These are phyloP conservation scores for Atractosteus spatula DNA, from an alignment of 2,113 vertebrate genomes.

Conservation along the genomic window DNA sequence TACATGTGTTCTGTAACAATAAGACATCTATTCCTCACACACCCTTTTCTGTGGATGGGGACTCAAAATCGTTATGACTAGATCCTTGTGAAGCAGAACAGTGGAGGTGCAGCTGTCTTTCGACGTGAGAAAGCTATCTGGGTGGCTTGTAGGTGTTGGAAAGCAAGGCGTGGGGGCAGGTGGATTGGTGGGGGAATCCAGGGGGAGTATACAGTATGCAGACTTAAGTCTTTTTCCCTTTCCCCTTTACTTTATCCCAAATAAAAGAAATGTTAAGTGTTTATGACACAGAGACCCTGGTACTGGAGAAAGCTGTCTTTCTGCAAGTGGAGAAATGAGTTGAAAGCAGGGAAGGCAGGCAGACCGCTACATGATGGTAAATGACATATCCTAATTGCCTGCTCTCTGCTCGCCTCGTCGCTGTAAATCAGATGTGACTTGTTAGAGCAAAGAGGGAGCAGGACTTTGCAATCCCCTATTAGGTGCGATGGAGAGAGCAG, in stretches of 20 bases:
- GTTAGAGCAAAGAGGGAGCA: not conserved
- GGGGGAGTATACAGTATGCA: no score
- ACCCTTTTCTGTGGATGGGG: no score
- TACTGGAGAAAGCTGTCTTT: not conserved
- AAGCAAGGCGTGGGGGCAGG: no score
- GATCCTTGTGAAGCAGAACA: not conserved
- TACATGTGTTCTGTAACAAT: no score
- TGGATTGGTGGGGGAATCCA: no score
- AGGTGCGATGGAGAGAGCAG: not conserved
- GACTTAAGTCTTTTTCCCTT: no score
- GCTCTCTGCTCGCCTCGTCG: not conserved
- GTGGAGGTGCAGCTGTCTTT: not conserved
- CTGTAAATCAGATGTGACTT: conserved; percentile 8
- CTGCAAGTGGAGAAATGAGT: conserved; percentile 6
- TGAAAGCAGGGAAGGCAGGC: not conserved
- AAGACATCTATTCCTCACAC: no score
- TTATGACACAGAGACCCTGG: conserved; percentile 11
- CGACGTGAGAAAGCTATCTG: not conserved
- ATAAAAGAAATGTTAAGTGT: conserved; percentile 11
- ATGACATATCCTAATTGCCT: conserved; percentile 17
- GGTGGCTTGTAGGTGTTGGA: not conserved
- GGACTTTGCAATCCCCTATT: not conserved
- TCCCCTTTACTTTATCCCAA: not conserved
- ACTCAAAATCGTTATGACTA: no score
- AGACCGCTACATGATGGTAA: conserved; percentile 8